phyloP scores from a whole-genome alignment of 2,888 invertebrate species.

The Malacosoma neustria region DNA sequence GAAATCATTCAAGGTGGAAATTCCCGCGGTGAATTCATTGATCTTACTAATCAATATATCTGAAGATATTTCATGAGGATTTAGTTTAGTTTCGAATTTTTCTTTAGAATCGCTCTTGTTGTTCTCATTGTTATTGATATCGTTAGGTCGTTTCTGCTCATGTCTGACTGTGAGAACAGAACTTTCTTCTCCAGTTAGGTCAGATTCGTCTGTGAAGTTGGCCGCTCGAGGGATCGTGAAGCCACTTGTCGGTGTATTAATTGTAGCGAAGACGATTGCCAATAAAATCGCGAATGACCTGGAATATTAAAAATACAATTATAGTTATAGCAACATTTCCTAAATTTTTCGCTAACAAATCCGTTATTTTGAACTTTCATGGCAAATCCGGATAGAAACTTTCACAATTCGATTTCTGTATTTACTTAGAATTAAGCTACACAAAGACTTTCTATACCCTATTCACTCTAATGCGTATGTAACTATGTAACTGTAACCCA shows the following conservation, averaged over 20 bases:
- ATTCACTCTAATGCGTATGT: too few relatives aligned
- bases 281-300: slow-evolving; percentile 46
- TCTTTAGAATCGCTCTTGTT: slow-evolving; percentile 2
- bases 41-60: background rate
- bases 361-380: too few relatives aligned
- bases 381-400: too few relatives aligned
- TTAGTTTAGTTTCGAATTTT: slow-evolving; percentile 1
- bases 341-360: too few relatives aligned
- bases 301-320: slow-evolving; percentile 22
- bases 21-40: background rate
- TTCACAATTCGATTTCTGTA: too few relatives aligned
- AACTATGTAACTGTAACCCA: too few relatives aligned
- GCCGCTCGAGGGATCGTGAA: slow-evolving; percentile 28
- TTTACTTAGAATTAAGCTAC: too few relatives aligned
- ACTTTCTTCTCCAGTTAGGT: slow-evolving; percentile 27
- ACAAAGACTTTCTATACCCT: too few relatives aligned
- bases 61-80: slow-evolving; percentile 4
- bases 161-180: slow-evolving; percentile 27
- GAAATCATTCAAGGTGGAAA: background rate
- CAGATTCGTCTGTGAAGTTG: slow-evolving; percentile 9
- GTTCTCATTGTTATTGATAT: slow-evolving; percentile 10
- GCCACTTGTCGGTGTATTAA: slow-evolving; percentile 29
- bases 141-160: slow-evolving; percentile 21
- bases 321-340: too few relatives aligned
- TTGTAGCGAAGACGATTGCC: slow-evolving; percentile 31